Percentiles rank a stretch among this genome's conserved stretches.
phyloP scores from a whole-genome alignment of 2,797 vertebrate species.

The Siniperca undulata region DNA sequence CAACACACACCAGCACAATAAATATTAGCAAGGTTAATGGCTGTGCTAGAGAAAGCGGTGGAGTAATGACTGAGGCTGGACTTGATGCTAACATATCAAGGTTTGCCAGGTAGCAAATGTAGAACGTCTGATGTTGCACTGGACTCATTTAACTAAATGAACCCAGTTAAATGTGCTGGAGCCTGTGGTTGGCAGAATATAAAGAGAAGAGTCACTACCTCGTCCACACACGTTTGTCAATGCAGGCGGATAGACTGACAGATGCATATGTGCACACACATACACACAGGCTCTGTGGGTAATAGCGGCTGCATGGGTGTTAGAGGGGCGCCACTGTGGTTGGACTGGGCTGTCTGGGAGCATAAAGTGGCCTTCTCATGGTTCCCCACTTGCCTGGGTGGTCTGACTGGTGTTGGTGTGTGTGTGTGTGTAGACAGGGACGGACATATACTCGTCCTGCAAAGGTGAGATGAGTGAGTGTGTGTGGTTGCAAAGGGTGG shows the following conservation, averaged over 20 bases:
- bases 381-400: conserved; percentile 84
- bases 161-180: conserved; percentile 68
- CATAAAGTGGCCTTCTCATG: conserved; percentile 87
- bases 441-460: conserved; percentile 74
- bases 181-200: conserved; percentile 69
- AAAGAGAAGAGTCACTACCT: conserved; percentile 79
- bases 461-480: conserved; percentile 78
- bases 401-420: conserved; percentile 73
- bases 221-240: conserved; percentile 71
- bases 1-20: conserved; percentile 45
- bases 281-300: conserved; percentile 74
- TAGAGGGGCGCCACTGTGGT: conserved; percentile 87
- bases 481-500: conserved; percentile 76
- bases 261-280: conserved; percentile 46
- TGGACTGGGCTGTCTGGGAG: conserved; percentile 82
- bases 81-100: conserved; percentile 37
- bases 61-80: conserved; percentile 33
- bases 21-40: conserved; percentile 53
- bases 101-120: conserved; percentile 58
- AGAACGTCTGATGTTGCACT: conserved; percentile 57
- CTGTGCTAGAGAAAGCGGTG: conserved; percentile 3
- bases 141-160: conserved; percentile 65
- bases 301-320: conserved; percentile 82
- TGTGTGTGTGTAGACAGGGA: conserved; percentile 67
- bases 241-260: conserved; percentile 57